Base-by-base conservation (phyloP, 53 echinoderm and acorn worm species). In the Paelopatides confundens region DNA sequence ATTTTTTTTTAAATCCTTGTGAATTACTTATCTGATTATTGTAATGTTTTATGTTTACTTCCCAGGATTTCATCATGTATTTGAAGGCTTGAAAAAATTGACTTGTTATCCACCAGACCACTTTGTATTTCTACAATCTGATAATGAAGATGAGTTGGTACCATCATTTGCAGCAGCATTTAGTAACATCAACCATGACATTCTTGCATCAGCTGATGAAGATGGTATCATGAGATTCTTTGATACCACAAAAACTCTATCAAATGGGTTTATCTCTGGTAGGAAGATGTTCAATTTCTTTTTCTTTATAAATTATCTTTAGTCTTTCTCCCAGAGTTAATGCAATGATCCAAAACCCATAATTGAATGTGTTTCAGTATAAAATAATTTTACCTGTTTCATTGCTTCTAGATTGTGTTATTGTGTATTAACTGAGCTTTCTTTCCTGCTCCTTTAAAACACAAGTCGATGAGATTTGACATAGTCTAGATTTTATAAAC, bases 121-220 rank as follows among this genome's bases (percentile, higher is more conserved):
- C 18, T 83, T 87, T 63, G 66, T 87, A 54, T 91, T 87, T 84
- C 86, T 64, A 39, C 63, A 87, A 29, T 58, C 87, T 15, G 91
- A 91, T 35, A 76, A 84, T 74, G 83, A 76, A 24, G 88, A 85
- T 32, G 93, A 91, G 50, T 91, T 89, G 48, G 94, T 99, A n/a
- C 99, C 99, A 13, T 94, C 99, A 9, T 95, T 99, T 78, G 92
- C 94, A 26, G 96, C 95, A 66, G 69, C 90, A 54, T 95, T 94
- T 79, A 87, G 84, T 64, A 37, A 65, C 27, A 39, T 43, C 21
- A 62, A 83, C 24, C 84, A 69, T 43, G 89, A 95, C 65, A 82
- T 94, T 23, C 81, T 95, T 18, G 99, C 99, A n/a, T 89, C 90
- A 52, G 95, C 95, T 30, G 99, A 99, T 91, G 99, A 99, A 85